Evolutionary conservation across 2,113 vertebrate genomes (phyloP).

Genomic region (Sceloporus tristichus): DNA sequence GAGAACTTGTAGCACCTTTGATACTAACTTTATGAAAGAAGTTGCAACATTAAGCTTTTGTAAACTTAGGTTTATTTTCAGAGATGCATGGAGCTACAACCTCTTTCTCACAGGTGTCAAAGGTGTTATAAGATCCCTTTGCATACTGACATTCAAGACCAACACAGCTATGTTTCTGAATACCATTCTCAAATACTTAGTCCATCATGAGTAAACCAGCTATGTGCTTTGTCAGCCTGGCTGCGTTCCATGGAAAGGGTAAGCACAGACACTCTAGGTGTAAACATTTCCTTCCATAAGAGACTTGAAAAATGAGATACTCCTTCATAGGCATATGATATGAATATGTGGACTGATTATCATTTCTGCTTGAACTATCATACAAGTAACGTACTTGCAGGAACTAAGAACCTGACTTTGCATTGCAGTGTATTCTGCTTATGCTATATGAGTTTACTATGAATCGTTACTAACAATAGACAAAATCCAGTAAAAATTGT

Average conservation of each 20-base stretch:
- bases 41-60: no score
- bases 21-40: no score
- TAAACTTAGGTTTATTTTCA: no score
- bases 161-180: no score
- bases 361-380: not conserved
- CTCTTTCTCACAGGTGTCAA: no score
- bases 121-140: no score
- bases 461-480: conserved; percentile 11
- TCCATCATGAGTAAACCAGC: not conserved
- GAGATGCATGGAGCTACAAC: no score
- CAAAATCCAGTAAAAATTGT: conserved; percentile 12
- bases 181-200: not conserved
- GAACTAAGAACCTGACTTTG: conserved; percentile 6
- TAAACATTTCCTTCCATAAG: conserved; percentile 26
- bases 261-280: not conserved
- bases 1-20: no score
- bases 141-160: no score
- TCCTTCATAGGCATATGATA: not conserved
- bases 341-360: not conserved
- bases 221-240: rapidly evolving
- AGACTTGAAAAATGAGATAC: not conserved
- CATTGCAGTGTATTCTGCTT: conserved; percentile 34
- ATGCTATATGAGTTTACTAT: not conserved
- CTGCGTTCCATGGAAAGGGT: not conserved
- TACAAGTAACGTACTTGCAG: conserved; percentile 19